Conservation (phyloP, 2,888 invertebrate species). For the Ditula angustiorana region DNA sequence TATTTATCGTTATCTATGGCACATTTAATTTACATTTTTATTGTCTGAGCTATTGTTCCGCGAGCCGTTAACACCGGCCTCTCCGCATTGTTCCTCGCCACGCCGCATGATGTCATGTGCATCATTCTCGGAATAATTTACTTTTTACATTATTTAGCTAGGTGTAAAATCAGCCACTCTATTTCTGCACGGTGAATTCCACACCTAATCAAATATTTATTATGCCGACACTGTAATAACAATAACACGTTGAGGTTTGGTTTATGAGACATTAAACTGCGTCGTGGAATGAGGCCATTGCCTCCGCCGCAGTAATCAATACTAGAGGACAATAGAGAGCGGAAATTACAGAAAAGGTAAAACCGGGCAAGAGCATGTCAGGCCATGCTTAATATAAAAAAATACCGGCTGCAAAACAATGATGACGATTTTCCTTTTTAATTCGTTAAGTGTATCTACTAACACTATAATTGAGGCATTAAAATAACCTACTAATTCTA, state of each 20-base stretch:
- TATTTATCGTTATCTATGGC: slow-evolving; percentile 48
- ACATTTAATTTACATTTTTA: slow-evolving; percentile 62
- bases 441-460: no score
- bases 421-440: no score
- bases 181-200: slow-evolving; percentile 55
- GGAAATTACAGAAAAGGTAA: slow-evolving; percentile 59
- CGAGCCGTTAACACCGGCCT: slow-evolving; percentile 60
- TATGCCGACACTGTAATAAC: slow-evolving; percentile 48
- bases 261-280: slow-evolving; percentile 35
- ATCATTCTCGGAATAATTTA: slow-evolving; percentile 59
- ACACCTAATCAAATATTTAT: slow-evolving; percentile 65
- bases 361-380: no score
- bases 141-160: slow-evolving; percentile 51
- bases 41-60: slow-evolving; percentile 64
- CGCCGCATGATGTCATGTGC: slow-evolving; percentile 65
- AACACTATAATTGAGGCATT: no score
- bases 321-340: slow-evolving; percentile 54
- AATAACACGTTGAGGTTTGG: slow-evolving; percentile 34
- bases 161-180: slow-evolving; percentile 49
- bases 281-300: slow-evolving; percentile 59
- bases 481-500: no score
- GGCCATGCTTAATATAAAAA: no score
- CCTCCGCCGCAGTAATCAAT: slow-evolving; percentile 55
- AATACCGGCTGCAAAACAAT: no score
- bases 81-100: slow-evolving; percentile 63